Evolutionary conservation across 2,888 invertebrate species (phyloP), one percentile per base, ranked within the genome.

Genomic region (Aquatica leii): DNA sequence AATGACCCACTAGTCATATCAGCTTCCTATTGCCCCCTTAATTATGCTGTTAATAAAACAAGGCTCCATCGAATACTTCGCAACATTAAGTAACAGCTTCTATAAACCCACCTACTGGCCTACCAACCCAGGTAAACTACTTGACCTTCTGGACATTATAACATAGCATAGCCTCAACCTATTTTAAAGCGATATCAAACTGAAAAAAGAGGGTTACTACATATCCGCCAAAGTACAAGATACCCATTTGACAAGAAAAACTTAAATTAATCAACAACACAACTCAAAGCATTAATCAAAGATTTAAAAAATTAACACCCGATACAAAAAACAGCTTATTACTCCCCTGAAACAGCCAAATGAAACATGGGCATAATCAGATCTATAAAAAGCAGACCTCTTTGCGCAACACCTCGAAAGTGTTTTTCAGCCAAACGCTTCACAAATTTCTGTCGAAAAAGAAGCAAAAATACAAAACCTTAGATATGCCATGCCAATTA

Each of bases 61-160:
- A 24, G 51, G 51, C 17, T 51, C 24, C 51, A 51, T 31, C 34
- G 12, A 51, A 51, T 51, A 34, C 34, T 31, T 51, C 31, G 51
- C 15, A 37, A 37, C 2, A 11, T 11, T n/a, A 11, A 37, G 37
- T 15, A 18, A 15, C 51, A 17, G 14, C 37, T 37, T 37, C 37
- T 24, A n/a, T n/a, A 2, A 37, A 37, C 37, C 11, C 11, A 37
- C 37, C 37, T 12, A 37, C 37, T 37, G 11, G 11, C 37, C 37
- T 12, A 37, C 37, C 9, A 11, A 37, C 37, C n/a, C 12, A 37
- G 12, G 2, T n/a, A 37, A 37, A 11, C 24, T 24, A 6, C 24
- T 6, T 6, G 6, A 24, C 24, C 6, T 24, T 4, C 24, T 24
- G 2, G 24, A 24, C 6, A 4, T 24, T 12, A 37, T 11, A 37